Conservation (phyloP, 23 tunicate species). For the Aplidium turbinatum region DNA sequence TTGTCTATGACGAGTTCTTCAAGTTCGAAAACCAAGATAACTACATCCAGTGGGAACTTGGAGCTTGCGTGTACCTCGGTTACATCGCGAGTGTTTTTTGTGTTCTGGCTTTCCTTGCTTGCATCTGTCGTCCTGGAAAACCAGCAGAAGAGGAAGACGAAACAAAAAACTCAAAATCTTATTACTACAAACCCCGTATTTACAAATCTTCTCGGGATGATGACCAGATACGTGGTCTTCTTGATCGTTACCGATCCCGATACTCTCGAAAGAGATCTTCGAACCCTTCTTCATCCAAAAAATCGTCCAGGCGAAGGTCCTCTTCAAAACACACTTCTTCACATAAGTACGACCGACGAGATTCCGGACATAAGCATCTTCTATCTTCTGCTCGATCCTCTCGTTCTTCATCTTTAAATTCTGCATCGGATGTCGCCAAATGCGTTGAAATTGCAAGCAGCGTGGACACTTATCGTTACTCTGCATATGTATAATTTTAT, state of each 20-base stretch:
- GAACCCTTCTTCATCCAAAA: background rate
- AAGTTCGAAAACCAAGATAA: constrained; percentile 50
- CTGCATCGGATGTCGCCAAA: background rate
- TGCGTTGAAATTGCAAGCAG: background rate
- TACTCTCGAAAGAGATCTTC: background rate
- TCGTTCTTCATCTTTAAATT: background rate
- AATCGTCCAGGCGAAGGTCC: background rate
- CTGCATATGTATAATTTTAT: background rate
- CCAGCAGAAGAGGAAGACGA: constrained; percentile 9
- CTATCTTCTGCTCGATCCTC: no score
- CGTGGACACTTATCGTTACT: background rate
- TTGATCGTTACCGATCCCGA: background rate
- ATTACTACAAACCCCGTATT: background rate
- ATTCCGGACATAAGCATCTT: background rate
- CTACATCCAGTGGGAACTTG: constrained; percentile 55
- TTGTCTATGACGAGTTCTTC: constrained; percentile 61
- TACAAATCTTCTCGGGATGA: constrained; percentile 1
- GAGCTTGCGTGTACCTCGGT: constrained; percentile 71
- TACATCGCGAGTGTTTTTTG: constrained; percentile 34
- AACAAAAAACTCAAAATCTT: background rate
- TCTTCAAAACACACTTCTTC: background rate
- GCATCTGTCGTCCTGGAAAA: constrained; percentile 51
- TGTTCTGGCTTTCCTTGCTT: constrained; percentile 12
- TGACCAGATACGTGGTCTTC: background rate
- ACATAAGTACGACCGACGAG: background rate